A percentile compares a stretch with the other conserved stretches of the same genome.
These are phyloP conservation scores for Gasteruption jaculator DNA, from an alignment of 2,888 invertebrate species.

Conservation along the genomic window DNA sequence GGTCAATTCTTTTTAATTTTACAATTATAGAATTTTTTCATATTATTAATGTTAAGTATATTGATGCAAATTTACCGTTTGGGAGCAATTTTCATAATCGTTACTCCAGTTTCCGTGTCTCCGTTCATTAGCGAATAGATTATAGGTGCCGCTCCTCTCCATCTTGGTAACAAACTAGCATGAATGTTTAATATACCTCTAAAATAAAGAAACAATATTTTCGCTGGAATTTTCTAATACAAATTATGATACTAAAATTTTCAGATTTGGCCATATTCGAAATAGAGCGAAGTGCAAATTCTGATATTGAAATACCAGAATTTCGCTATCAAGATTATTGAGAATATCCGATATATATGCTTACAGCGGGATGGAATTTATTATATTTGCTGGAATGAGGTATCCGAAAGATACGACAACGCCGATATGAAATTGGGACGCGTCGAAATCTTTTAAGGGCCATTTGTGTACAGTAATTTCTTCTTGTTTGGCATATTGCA, in stretches of 20 bases:
- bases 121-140: constrained; percentile 80
- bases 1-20: constrained; percentile 4
- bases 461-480: constrained; percentile 63
- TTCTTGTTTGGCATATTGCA: constrained; percentile 63
- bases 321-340: neutral
- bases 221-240: too few relatives aligned
- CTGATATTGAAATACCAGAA: too few relatives aligned
- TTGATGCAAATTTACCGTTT: constrained; percentile 52
- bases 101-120: constrained; percentile 75
- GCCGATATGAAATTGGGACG: constrained; percentile 72
- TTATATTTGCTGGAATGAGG: constrained; percentile 73
- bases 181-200: constrained; percentile 94
- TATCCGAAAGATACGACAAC: constrained; percentile 92
- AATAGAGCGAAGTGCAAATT: too few relatives aligned
- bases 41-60: constrained; percentile 5
- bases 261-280: too few relatives aligned
- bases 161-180: constrained; percentile 84
- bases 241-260: too few relatives aligned
- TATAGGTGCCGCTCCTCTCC: constrained; percentile 92
- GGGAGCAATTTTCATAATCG: constrained; percentile 82
- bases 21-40: neutral
- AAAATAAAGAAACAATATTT: constrained; percentile 35
- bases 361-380: constrained; percentile 78
- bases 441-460: constrained; percentile 56
- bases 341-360: constrained; percentile 40